Evolutionary conservation across 2,888 invertebrate genomes (phyloP), one percentile per base, ranked within the genome.

Genomic region (Tinea semifulvella): DNA sequence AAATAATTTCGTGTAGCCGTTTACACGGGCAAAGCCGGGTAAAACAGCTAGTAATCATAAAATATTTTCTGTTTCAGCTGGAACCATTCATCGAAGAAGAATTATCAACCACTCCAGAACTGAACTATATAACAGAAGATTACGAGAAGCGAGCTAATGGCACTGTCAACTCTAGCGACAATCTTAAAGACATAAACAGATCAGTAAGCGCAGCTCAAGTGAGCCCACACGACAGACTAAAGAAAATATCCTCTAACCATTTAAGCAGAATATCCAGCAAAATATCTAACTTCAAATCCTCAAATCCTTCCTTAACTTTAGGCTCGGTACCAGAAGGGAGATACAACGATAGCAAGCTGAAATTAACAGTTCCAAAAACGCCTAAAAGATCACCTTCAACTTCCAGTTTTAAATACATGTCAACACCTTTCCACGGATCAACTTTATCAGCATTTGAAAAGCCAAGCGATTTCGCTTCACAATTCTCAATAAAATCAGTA

Each of bases 391-490:
- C 88, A 19, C 89, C 91, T 0, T 92, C 91, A 0, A 88, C 88
- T 0, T 91, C 92, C 26, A 92, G 92, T 40, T 92, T 94, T 53
- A 89, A 92, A 50, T 94, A 93, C 57, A 86, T 93, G 61, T 90
- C 90, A 39, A 93, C 93, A 0, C 91, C 92, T 1, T 93, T 91
- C 59, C 93, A 93, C 54, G 93, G 93, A 0, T 92, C 92, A 31
- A 92, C 92, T 0, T 56, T 93, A 0, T 91, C 91, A 0, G 86
- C 85, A 0, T 84, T 92, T 50, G 89, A 91, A 45, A 89, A 91
- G 49, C 89, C 89, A 0, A 87, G 88, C 58, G 89, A 89, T 52
- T 89, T 91, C 58, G 88, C 91, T 0, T 91, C 90, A 1, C 91
- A 91, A 40, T 84, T 92, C 50, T 91, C 91, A 10, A 60, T 92